Evolutionary conservation across 2,113 vertebrate genomes (phyloP), one percentile per base, ranked within the genome.

Genomic region (Hypomesus transpacificus): DNA sequence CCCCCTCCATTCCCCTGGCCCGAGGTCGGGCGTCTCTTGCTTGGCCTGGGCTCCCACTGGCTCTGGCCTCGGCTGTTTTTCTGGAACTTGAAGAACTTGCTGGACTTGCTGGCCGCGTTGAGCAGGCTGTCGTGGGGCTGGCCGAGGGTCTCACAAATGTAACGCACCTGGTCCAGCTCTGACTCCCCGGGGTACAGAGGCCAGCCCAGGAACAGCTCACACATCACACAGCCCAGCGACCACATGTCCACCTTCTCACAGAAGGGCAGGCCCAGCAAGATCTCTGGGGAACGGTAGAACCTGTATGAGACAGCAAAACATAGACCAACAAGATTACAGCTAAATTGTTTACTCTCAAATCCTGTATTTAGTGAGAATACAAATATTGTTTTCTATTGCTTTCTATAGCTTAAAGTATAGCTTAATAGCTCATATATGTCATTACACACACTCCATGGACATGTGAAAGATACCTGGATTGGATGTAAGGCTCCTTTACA

Each of bases 231-330:
- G 3, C 92, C 93, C 75, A 94, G 60, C 0, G 92, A 94, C 93
- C 92, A 93, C 57, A 94, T 17, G 0, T 94, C 92, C 66, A 93
- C 85, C 72, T 91, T 92, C 80, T 94, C 89, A 0, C 89, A 88
- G 87, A 93, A 94, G 1, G 93, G 93, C 67, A 94, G 46, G 1
- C 93, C 92, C 64, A 94, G 56, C n/a, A 93, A 73, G 16, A 93
- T 91, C 83, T 94, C 91, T 0, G 92, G 92, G 0, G 92, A 88
- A 59, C 90, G 76, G 74, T 93, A 94, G 80, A 92, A 94, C 52
- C 75, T 80, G 66, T 50, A 26, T 26, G 24, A 26, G 24, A 26
- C 24, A 26, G 17, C 16, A 57, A 8, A 16, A 31, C 53, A 9
- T 22, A 26, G 24, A 26, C 24, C 24, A 26, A 26, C 24, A 26